phyloP scores from a whole-genome alignment of 2,888 invertebrate species.

The Barypeithes pellucidus region DNA sequence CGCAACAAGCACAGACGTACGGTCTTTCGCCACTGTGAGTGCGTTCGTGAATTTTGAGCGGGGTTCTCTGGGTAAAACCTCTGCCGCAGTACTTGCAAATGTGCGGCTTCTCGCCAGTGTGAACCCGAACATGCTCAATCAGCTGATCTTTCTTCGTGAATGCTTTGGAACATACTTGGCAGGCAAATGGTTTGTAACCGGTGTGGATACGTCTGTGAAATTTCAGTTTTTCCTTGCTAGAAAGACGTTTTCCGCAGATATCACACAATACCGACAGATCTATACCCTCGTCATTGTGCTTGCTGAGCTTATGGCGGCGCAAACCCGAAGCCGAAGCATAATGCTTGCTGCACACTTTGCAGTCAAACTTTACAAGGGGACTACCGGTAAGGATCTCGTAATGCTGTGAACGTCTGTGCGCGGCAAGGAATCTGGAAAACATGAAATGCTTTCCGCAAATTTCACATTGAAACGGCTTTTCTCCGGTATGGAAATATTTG shows the following conservation, averaged over 20 bases:
- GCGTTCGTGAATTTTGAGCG: slow-evolving; percentile 76
- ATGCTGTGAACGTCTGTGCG: slow-evolving; percentile 71
- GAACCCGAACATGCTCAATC: slow-evolving; percentile 62
- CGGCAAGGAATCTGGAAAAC: slow-evolving; percentile 71
- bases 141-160: slow-evolving; percentile 71
- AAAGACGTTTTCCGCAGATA: slow-evolving; percentile 66
- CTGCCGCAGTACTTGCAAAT: slow-evolving; percentile 65
- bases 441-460: slow-evolving; percentile 73
- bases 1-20: slow-evolving; percentile 70
- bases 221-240: slow-evolving; percentile 67
- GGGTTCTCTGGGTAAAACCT: slow-evolving; percentile 73
- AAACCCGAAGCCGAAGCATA: slow-evolving; percentile 67
- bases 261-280: slow-evolving; percentile 71
- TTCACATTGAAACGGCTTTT: slow-evolving; percentile 73
- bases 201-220: slow-evolving; percentile 67
- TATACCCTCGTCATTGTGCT: slow-evolving; percentile 66
- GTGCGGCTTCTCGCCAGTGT: slow-evolving; percentile 67
- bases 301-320: slow-evolving; percentile 68
- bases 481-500: slow-evolving; percentile 65
- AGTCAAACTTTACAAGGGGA: slow-evolving; percentile 67
- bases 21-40: slow-evolving; percentile 77
- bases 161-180: slow-evolving; percentile 70
- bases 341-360: slow-evolving; percentile 71
- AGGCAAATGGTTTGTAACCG: slow-evolving; percentile 71
- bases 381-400: slow-evolving; percentile 68